phyloP scores from a whole-genome alignment of 2,888 invertebrate genomes.

The Acanthosepion pharaonis region DNA sequence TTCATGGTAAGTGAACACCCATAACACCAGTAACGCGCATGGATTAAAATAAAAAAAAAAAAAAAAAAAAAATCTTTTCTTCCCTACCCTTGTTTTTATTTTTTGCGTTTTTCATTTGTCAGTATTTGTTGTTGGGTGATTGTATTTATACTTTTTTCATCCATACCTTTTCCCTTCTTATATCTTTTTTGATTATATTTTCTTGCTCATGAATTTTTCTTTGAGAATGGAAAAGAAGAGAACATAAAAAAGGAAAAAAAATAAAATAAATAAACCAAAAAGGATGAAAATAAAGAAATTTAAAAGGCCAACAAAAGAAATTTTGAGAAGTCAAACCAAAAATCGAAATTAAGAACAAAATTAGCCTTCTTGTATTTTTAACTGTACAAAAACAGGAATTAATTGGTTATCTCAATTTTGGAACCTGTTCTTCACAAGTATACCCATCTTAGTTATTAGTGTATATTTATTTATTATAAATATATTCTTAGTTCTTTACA shows the following conservation, averaged over 20 bases:
- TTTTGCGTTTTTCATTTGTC: background rate
- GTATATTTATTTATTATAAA: no score
- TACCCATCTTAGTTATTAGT: no score
- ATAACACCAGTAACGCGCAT: slow-evolving; percentile 37
- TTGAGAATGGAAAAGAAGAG: background rate
- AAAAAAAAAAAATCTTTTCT: background rate
- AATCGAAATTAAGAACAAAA: background rate
- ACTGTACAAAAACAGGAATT: no score
- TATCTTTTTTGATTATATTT: background rate
- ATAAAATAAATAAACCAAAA: background rate
- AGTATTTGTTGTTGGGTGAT: background rate
- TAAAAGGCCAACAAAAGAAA: no score
- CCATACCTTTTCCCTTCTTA: background rate
- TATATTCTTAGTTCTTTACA: no score
- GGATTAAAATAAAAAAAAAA: background rate
- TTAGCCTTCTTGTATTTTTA: no score
- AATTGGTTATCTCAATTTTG: no score
- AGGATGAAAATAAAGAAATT: background rate
- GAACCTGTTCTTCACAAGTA: no score
- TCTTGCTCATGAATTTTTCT: background rate
- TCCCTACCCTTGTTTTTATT: background rate
- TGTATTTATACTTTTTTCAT: background rate
- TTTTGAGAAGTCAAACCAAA: no score
- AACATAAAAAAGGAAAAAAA: background rate
- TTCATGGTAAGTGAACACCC: slow-evolving; percentile 46